Evolutionary conservation across 2,888 invertebrate species (phyloP), one percentile per base, ranked within the genome.

Genomic region (Lepidocyrtoides sp.): DNA sequence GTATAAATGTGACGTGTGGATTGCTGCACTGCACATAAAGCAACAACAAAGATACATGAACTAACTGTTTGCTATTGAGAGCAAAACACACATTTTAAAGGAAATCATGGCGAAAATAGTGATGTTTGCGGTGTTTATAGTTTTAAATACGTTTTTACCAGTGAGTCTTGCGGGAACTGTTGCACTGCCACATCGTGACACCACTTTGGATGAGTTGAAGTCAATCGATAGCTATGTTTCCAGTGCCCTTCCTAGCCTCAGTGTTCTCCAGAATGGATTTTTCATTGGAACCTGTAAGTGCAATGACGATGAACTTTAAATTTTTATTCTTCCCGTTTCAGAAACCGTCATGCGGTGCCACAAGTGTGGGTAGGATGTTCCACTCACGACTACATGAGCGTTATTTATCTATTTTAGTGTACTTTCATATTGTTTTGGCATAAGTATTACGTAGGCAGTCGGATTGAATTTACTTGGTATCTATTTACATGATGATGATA

Each of bases 201-300:
- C 92, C 4, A 87, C 90, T 2, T 69, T 93, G 41, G 91, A 89
- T 14, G 93, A 94, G 20, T 79, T 94, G 41, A 93, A 93, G 60
- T 63, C 89, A 17, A 94, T 94, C 91, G 94, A 94, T 84, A 89
- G 92, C 63, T 92, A 85, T 81, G 94, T 94, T 0, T 69, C 83
- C 48, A 88, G 92, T 36, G 93, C 92, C 32, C 77, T 94, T 14
- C 93, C 93, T 0, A 36, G 36, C 7, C 36, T 36, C 7, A 7
- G 36, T 36, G 86, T 93, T 5, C 92, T 92, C 41, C 84, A 91
- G 41, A 79, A 93, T 91, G 94, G 94, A 90, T 94, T 94, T 54
- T 92, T 93, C 32, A 85, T 94, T 51, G 90, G 91, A n/a, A 92
- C 93, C 17, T 88, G 93, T 93, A 91, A 90, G 89, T 72, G 23